Percentiles rank a stretch among this genome's conserved stretches.
Conservation (phyloP, 30 jellyfish, hydroid and myxozoan genomes). For the Phacellophora camtschatica region DNA sequence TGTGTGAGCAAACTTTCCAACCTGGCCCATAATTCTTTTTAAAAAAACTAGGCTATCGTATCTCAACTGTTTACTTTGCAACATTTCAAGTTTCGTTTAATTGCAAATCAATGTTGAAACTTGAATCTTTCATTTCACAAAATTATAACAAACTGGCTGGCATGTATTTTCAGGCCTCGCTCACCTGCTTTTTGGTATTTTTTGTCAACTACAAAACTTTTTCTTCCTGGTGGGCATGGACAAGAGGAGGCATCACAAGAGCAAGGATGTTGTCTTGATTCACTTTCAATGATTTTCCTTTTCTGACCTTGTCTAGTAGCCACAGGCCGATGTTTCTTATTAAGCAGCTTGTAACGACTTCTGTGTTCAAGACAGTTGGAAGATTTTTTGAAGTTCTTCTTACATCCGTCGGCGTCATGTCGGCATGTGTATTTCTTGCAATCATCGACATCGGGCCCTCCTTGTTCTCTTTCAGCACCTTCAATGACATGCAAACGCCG, state of each 20-base stretch:
- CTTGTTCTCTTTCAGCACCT: neutral
- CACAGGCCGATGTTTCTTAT: neutral
- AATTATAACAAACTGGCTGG: too few relatives aligned
- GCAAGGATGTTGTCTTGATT: neutral
- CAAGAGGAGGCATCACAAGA: too few relatives aligned
- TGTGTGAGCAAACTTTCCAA: too few relatives aligned
- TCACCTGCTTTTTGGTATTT: too few relatives aligned
- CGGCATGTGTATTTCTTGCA: conserved; percentile 1
- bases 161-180: too few relatives aligned
- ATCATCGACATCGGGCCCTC: neutral
- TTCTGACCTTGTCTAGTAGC: neutral
- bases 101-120: neutral
- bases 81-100: too few relatives aligned
- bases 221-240: too few relatives aligned
- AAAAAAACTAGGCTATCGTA: too few relatives aligned
- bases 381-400: neutral
- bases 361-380: conserved; percentile 18
- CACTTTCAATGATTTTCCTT: neutral
- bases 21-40: too few relatives aligned
- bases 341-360: conserved; percentile 7
- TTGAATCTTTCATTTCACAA: too few relatives aligned
- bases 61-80: too few relatives aligned
- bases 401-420: neutral
- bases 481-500: neutral
- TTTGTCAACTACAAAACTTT: too few relatives aligned